phyloP scores from a whole-genome alignment of 2,113 vertebrate species.

The Xiphophorus couchianus region DNA sequence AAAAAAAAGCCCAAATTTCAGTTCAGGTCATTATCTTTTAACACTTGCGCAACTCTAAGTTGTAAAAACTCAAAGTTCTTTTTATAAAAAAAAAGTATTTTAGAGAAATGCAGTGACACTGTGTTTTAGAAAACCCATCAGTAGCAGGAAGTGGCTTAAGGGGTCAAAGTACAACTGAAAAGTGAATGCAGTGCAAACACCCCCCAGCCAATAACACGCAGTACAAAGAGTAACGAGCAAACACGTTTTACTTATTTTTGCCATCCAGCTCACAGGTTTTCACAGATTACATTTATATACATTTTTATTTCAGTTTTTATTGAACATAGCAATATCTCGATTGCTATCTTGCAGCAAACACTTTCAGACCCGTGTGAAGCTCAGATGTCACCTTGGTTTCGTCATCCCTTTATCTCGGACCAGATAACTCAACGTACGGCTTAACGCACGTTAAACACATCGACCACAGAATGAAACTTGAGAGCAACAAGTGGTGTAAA shows the following conservation, averaged over 20 bases:
- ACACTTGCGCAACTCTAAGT: not conserved
- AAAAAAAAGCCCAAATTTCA: not conserved
- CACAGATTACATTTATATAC: constrained; percentile 23
- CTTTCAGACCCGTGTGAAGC: not conserved
- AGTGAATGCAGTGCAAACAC: not conserved
- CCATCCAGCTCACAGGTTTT: constrained; percentile 12
- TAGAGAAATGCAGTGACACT: constrained; percentile 28
- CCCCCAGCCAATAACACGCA: not conserved
- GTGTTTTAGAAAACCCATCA: not conserved
- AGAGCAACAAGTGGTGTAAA: constrained; percentile 31
- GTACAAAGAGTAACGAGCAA: constrained; percentile 18
- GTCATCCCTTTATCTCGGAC: constrained; percentile 27
- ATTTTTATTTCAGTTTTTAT: not conserved
- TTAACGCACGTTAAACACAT: constrained; percentile 15
- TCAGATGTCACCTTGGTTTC: not conserved
- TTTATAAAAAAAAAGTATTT: not conserved
- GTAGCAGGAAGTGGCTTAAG: constrained; percentile 30
- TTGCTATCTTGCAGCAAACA: constrained; percentile 1
- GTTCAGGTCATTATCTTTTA: not conserved
- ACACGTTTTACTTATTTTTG: constrained; percentile 53
- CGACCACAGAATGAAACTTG: constrained; percentile 4
- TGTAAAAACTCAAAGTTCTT: too few species aligned
- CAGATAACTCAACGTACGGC: constrained; percentile 14
- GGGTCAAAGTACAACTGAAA: constrained; percentile 30
- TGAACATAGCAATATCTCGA: not conserved